Evolutionary conservation across 2,797 vertebrate genomes (phyloP).

Genomic region (Numenius phaeopus): DNA sequence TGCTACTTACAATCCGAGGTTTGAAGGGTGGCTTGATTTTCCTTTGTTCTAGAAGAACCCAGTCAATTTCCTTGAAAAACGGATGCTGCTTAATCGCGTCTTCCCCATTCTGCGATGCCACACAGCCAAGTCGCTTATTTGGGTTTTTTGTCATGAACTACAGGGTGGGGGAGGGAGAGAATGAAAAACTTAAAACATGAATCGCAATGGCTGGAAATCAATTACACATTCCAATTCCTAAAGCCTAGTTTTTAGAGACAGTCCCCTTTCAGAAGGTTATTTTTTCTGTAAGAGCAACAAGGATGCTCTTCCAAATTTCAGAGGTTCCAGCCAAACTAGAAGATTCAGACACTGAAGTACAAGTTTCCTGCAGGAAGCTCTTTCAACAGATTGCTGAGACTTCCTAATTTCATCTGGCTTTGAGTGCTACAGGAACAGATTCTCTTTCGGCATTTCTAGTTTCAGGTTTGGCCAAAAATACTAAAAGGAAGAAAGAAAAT

Average conservation of each 20-base stretch:
- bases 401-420: not conserved
- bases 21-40: conserved; percentile 96
- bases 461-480: not conserved
- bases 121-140: conserved; percentile 93
- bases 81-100: conserved; percentile 94
- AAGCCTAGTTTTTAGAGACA: not conserved
- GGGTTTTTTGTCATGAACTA: conserved; percentile 99
- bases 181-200: not conserved
- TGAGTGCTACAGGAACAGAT: not conserved
- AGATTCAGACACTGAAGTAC: not conserved
- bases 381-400: not conserved
- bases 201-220: not conserved
- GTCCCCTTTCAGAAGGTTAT: not conserved
- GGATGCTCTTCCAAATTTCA: not conserved
- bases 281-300: not conserved
- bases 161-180: not conserved
- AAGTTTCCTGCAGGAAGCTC: not conserved
- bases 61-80: conserved; percentile 98
- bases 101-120: conserved; percentile 89
- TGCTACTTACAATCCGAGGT: conserved; percentile 93
- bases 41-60: conserved; percentile 94
- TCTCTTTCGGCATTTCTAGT: not conserved
- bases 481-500: not conserved
- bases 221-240: not conserved
- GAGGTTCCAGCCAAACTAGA: not conserved